Percentiles rank a stretch among this genome's conserved stretches.
Conservation (phyloP, 2,113 vertebrate species). For the Tenebrosternarchus preto region DNA sequence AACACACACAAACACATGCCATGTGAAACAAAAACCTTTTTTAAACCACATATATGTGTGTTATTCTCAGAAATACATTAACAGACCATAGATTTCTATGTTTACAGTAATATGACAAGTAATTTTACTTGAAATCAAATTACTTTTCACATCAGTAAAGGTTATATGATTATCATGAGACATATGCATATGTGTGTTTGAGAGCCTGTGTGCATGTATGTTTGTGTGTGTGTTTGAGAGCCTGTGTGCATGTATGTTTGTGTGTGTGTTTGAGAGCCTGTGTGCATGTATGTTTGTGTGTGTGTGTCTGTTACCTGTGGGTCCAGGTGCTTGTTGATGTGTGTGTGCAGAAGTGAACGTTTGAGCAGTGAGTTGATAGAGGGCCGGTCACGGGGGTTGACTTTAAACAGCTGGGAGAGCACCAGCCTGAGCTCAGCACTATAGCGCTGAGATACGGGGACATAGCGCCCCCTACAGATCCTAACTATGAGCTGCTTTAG, state of each 20-base stretch:
- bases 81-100: background rate
- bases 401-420: slow-evolving; percentile 84
- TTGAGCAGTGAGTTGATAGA: slow-evolving; percentile 83
- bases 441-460: slow-evolving; percentile 76
- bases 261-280: background rate
- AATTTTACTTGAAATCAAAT: too few species aligned
- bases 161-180: too few species aligned
- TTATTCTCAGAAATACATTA: background rate
- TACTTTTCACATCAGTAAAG: too few species aligned
- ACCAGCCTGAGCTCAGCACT: slow-evolving; percentile 78
- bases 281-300: background rate
- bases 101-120: background rate
- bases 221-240: too few species aligned
- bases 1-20: background rate
- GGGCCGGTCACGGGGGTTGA: slow-evolving; percentile 82
- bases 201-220: too few species aligned
- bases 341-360: slow-evolving; percentile 78
- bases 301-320: slow-evolving; percentile 39
- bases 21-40: too few species aligned
- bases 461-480: slow-evolving; percentile 84
- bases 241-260: background rate
- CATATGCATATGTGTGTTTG: too few species aligned
- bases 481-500: slow-evolving; percentile 83
- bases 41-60: background rate
- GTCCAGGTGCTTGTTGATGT: slow-evolving; percentile 65